Evolutionary conservation across 2,797 vertebrate genomes (phyloP).

Genomic region (Cercopithecus diana): DNA sequence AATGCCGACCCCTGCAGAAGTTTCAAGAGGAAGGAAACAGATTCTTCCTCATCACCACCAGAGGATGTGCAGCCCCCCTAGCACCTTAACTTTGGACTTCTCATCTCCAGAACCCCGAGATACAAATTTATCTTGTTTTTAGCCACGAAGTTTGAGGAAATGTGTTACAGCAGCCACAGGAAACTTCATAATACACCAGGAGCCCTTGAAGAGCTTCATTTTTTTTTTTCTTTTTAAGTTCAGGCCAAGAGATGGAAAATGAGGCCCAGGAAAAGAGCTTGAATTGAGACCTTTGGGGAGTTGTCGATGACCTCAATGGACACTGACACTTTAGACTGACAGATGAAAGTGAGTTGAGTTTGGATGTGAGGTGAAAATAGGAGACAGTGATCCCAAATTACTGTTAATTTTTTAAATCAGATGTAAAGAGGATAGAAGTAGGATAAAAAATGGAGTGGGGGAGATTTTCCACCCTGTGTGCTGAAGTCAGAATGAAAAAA

Average conservation of each 20-base stretch:
- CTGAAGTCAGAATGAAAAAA: background rate
- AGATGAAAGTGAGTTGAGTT: background rate
- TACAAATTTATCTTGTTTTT: background rate
- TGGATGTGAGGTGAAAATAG: background rate
- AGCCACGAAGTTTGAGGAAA: background rate
- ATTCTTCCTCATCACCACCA: background rate
- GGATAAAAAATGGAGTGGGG: background rate
- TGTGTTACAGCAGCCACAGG: background rate
- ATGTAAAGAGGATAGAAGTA: background rate
- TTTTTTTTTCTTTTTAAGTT: background rate
- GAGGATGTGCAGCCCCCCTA: background rate
- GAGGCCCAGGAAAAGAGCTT: background rate
- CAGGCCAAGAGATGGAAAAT: background rate
- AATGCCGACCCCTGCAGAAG: background rate
- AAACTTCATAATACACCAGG: background rate
- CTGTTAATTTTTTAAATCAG: background rate
- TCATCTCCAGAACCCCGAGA: background rate
- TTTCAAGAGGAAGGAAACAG: background rate
- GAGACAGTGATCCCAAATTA: background rate
- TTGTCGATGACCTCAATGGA: accelerated
- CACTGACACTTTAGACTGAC: accelerated
- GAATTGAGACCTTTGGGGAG: background rate
- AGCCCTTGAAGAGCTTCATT: background rate
- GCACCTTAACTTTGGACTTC: background rate
- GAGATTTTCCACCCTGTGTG: background rate